Percentiles rank a stretch among this genome's conserved stretches.
These are phyloP conservation scores for Ranitomeya imitator DNA, from an alignment of 2,113 vertebrate genomes.

Conservation along the genomic window DNA sequence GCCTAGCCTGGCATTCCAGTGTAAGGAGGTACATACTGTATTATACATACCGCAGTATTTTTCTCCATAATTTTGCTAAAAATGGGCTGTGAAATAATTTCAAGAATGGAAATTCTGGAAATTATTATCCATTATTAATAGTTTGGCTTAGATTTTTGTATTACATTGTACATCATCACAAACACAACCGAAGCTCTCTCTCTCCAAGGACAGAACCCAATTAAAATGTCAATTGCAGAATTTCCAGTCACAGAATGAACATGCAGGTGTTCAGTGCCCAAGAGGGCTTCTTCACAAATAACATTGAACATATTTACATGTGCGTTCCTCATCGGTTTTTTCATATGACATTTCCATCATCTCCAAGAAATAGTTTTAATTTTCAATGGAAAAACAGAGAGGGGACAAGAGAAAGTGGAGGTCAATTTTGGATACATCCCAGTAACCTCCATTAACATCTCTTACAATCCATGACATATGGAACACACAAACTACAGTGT, in stretches of 20 bases:
- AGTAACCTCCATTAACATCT: not conserved
- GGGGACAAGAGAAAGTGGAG: not conserved
- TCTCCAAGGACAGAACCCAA: constrained; percentile 9
- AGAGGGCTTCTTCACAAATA: constrained; percentile 12
- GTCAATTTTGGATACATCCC: not conserved
- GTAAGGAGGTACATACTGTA: not conserved
- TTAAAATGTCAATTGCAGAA: constrained; percentile 44
- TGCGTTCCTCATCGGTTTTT: constrained; percentile 35
- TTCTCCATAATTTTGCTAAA: not conserved
- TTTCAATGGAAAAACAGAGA: not conserved
- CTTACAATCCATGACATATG: not conserved
- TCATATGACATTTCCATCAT: not conserved
- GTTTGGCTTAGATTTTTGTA: too few species aligned
- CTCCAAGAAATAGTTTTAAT: not conserved
- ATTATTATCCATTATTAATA: not conserved
- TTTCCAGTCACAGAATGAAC: constrained; percentile 4
- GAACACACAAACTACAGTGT: not conserved
- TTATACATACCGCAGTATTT: not conserved
- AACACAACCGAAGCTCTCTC: not conserved
- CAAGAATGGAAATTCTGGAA: not conserved
- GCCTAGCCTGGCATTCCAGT: too few species aligned
- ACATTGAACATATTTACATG: constrained; percentile 12
- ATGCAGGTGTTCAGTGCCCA: constrained; percentile 30
- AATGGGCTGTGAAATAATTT: not conserved
- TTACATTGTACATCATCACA: not conserved